phyloP scores from a whole-genome alignment of 2,888 invertebrate species.

The Notodonta dromedarius region DNA sequence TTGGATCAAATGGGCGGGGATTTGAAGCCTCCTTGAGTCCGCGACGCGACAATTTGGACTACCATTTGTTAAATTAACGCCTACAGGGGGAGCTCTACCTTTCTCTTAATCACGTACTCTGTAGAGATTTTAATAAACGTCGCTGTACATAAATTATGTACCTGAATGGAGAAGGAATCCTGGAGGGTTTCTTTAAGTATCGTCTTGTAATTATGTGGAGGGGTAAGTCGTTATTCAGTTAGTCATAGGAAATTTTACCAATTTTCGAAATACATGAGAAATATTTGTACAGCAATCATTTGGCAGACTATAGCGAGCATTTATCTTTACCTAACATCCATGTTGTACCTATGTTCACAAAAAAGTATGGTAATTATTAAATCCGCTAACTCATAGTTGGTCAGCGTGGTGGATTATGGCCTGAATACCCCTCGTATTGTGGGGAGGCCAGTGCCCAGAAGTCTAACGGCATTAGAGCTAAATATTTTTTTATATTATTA shows the following conservation, averaged over 20 bases:
- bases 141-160: constrained; percentile 32
- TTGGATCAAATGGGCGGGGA: constrained; percentile 54
- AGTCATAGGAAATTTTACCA: background rate
- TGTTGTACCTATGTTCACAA: too few species aligned
- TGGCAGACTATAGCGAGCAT: too few species aligned
- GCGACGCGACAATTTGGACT: constrained; percentile 52
- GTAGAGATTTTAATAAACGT: constrained; percentile 39
- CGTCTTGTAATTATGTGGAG: background rate
- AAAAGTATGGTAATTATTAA: too few species aligned
- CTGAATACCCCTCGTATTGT: too few species aligned
- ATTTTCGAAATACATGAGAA: too few species aligned
- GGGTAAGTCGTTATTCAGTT: background rate
- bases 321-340: too few species aligned
- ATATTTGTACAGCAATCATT: too few species aligned
- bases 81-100: constrained; percentile 27
- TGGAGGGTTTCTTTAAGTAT: background rate
- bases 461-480: too few species aligned
- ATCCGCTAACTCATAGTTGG: too few species aligned
- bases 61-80: constrained; percentile 59
- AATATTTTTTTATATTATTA: too few species aligned
- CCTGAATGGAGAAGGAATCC: background rate
- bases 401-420: too few species aligned
- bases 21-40: constrained; percentile 40
- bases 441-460: too few species aligned
- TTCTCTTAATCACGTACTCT: constrained; percentile 47